A percentile compares a stretch with the other conserved stretches of the same genome.
Conservation (phyloP, 2,797 vertebrate species). For the Chaenodraco wilsoni region DNA sequence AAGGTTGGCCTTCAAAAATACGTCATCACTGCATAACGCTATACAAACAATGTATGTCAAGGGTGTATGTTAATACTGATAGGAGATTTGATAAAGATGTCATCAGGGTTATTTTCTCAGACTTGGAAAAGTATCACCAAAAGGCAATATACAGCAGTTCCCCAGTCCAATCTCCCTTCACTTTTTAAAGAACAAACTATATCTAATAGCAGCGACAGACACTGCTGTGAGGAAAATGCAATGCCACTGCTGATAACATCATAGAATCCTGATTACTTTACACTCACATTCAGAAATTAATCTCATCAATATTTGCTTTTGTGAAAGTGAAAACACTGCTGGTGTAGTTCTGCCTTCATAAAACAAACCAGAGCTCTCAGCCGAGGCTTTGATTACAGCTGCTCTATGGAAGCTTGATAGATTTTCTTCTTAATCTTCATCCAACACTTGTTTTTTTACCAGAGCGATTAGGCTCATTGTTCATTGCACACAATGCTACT, state of each 20-base stretch:
- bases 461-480: conserved; percentile 8
- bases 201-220: not conserved
- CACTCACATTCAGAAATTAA: conserved; percentile 6
- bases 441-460: not conserved
- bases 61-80: too few species aligned
- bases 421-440: conserved; percentile 28
- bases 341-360: not conserved
- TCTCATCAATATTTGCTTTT: conserved; percentile 15
- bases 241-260: conserved; percentile 13
- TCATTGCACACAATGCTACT: conserved; percentile 24
- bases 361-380: conserved; percentile 23
- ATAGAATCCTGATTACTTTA: not conserved
- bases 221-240: not conserved
- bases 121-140: too few species aligned
- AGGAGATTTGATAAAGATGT: too few species aligned
- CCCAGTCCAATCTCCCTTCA: not conserved
- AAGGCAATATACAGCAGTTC: too few species aligned
- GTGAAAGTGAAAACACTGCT: conserved; percentile 16
- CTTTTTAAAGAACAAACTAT: not conserved
- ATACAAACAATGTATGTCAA: too few species aligned
- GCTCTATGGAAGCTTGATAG: conserved; percentile 17
- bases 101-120: too few species aligned
- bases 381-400: conserved; percentile 14
- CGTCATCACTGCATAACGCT: too few species aligned
- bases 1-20: too few species aligned